A percentile compares a stretch with the other conserved stretches of the same genome.
Evolutionary conservation across 1,140 invertebrate genomes (phyloP).

Genomic region (Ditylenchus dipsaci): DNA sequence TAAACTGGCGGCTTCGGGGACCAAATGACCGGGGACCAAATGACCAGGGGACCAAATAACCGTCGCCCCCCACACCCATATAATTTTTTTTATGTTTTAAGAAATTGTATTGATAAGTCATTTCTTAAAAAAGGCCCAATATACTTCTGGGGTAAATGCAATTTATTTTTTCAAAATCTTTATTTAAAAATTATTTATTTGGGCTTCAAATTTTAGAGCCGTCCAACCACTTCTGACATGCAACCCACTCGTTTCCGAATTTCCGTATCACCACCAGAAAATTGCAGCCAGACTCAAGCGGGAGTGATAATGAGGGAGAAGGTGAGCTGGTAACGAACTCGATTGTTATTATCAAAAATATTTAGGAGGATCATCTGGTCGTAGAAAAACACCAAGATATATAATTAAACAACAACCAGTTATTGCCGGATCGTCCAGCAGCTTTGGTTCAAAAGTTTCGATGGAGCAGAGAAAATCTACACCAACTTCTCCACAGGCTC

Average conservation of each 20-base stretch:
- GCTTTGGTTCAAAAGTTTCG: conserved; percentile 7
- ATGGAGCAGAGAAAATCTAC: neutral
- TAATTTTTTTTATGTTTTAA: no score
- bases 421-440: conserved; percentile 37
- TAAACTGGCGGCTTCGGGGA: no score
- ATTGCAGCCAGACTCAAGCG: conserved; percentile 9
- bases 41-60: no score
- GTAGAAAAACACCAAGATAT: conserved; percentile 23
- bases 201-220: neutral
- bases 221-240: neutral
- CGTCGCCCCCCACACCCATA: no score
- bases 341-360: neutral
- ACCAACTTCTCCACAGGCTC: conserved; percentile 17
- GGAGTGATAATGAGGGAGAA: neutral
- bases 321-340: neutral
- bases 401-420: conserved; percentile 43
- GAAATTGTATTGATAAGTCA: no score
- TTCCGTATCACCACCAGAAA: conserved; percentile 37
- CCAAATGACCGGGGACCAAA: no score
- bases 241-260: conserved; percentile 42
- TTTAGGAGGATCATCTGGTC: neutral
- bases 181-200: no score
- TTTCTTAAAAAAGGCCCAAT: no score
- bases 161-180: no score
- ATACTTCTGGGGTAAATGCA: no score